Conservation (phyloP, 2,888 invertebrate genomes). For the Rhingia rostrata region DNA sequence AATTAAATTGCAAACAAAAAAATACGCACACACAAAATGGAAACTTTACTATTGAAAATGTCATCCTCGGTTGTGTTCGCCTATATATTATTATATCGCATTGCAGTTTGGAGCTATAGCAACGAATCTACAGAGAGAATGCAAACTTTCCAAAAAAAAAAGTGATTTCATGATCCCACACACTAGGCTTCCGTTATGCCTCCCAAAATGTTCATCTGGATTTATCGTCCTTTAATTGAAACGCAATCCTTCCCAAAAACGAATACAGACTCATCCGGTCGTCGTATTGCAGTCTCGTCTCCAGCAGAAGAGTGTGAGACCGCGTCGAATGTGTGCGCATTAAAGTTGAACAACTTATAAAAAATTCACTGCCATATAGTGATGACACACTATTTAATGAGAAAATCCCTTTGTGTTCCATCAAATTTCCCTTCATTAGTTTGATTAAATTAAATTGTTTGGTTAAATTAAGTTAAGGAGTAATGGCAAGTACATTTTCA, state of each 20-base stretch:
- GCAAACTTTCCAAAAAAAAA: neutral
- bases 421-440: too few relatives aligned
- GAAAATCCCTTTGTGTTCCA: too few relatives aligned
- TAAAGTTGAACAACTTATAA: conserved; percentile 30
- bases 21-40: too few relatives aligned
- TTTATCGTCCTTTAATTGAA: conserved; percentile 62
- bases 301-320: neutral
- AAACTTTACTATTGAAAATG: too few relatives aligned
- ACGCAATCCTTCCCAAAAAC: conserved; percentile 38
- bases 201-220: conserved; percentile 38
- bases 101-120: neutral
- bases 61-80: too few relatives aligned
- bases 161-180: conserved; percentile 40
- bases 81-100: neutral
- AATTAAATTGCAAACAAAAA: too few relatives aligned
- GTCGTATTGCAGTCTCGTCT: neutral
- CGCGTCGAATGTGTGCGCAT: conserved; percentile 11
- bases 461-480: too few relatives aligned
- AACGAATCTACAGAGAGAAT: too few relatives aligned
- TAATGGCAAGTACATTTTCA: too few relatives aligned
- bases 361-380: too few relatives aligned
- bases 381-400: too few relatives aligned
- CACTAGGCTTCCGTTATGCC: conserved; percentile 17
- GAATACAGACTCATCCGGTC: neutral
- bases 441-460: too few relatives aligned